phyloP scores from a whole-genome alignment of 2,888 invertebrate species.

The Trichopoda pennipes region DNA sequence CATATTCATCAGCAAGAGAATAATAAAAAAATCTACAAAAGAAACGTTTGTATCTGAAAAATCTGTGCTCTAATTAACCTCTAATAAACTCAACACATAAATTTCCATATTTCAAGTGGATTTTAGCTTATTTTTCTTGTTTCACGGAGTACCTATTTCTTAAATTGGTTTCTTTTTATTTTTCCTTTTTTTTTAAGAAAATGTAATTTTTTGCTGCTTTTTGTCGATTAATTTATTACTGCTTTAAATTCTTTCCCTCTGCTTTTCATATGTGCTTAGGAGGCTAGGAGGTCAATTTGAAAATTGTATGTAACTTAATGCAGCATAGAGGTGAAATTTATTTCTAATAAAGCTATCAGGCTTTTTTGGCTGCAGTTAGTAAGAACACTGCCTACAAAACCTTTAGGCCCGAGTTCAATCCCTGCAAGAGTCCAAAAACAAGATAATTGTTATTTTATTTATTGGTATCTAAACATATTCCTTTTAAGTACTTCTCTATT shows the following conservation, averaged over 20 bases:
- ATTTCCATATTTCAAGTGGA: conserved; percentile 59
- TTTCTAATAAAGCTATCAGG: too few species aligned
- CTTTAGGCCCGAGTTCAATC: too few species aligned
- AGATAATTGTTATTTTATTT: too few species aligned
- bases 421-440: too few species aligned
- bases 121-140: conserved; percentile 20
- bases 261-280: not conserved
- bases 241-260: not conserved
- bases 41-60: conserved; percentile 33
- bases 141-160: conserved; percentile 12
- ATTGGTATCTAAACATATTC: too few species aligned
- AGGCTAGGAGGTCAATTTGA: not conserved
- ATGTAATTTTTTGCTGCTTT: not conserved
- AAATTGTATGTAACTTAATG: not conserved
- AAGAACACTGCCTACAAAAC: too few species aligned
- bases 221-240: conserved; percentile 21
- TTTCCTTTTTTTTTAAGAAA: not conserved
- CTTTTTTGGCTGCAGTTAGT: too few species aligned
- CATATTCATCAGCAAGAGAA: conserved; percentile 14
- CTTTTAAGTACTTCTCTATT: too few species aligned
- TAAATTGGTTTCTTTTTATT: not conserved
- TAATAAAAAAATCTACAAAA: conserved; percentile 14
- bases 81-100: conserved; percentile 64
- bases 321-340: too few species aligned
- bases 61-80: conserved; percentile 66